Base-by-base conservation (phyloP, 2,113 vertebrate genomes). In the Hippotragus niger region DNA sequence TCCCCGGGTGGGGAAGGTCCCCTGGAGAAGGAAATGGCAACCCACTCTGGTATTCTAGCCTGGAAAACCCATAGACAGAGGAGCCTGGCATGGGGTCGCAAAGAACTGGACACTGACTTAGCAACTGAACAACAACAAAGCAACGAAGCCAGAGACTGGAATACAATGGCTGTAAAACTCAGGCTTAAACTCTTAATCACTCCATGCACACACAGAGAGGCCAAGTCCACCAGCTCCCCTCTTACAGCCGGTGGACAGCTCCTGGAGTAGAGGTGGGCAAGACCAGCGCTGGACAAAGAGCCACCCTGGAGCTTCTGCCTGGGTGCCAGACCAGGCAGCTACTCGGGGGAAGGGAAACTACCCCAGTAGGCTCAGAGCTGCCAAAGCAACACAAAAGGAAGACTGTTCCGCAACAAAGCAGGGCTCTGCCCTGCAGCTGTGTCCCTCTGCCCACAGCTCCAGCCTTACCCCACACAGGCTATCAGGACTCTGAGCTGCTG, bases 301-400 rank as follows among this genome's bases (percentile, higher is more conserved):
- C 55, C 6, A 2, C 31, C 36, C 60, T 8, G 16, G 25, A 4
- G n/a, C 84, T 89, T 93, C 92, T 53, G 86, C 91, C 43, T 86
- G 45, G 84, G 78, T 17, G 74, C 60, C 50, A 47, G 71, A 85
- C 92, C 80, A 74, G 55, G 47, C 95, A 74, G 55, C 81, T 31
- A 60, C 50, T 33, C 29, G 45, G 43, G 87, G 31, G 31, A 53
- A 76, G 80, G 62, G 45, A 92, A 62, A 78, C 71, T 71, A 83
- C 78, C n/a, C 76, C 50, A 94, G 86, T 1, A n/a, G 52, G 45
- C 83, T 53, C 29, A 3, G 50, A 95, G 94, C 50, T 83, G 83
- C 94, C 97, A 84, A 84, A 21, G 64, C 87, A 53, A 40, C 76
- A 97, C 97, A 98, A 97, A 97, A 92, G 92, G 84, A 89, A 97